phyloP scores from a whole-genome alignment of 2,888 invertebrate species.

The Drepanosiphum platanoidis region DNA sequence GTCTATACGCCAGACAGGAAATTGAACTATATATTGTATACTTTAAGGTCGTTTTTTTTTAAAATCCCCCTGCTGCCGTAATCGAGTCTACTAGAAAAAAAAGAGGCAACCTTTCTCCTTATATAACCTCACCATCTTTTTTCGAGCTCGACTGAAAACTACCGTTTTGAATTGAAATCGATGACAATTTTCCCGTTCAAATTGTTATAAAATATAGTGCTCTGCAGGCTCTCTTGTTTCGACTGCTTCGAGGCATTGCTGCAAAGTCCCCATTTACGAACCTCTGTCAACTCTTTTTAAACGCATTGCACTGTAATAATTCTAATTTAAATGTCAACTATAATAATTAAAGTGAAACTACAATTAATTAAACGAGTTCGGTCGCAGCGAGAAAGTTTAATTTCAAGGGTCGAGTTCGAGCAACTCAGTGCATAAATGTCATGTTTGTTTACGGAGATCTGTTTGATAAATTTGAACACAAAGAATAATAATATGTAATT shows the following conservation, averaged over 20 bases:
- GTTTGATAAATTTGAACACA: background rate
- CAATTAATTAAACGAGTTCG: background rate
- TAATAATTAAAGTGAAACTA: background rate
- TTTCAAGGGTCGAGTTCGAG: background rate
- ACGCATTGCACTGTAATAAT: background rate
- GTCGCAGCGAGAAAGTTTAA: background rate
- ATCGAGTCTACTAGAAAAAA: background rate
- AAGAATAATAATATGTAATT: background rate
- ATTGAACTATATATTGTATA: background rate
- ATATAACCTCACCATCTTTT: too few relatives aligned
- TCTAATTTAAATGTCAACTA: background rate
- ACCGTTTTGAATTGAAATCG: too few relatives aligned
- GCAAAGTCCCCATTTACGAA: background rate
- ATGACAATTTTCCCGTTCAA: background rate
- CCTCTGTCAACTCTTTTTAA: background rate
- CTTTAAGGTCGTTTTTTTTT: background rate
- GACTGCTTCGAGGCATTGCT: background rate
- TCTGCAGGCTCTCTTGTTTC: too few relatives aligned
- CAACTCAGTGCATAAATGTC: background rate
- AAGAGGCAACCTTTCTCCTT: too few relatives aligned
- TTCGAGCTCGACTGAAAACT: too few relatives aligned
- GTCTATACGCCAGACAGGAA: background rate
- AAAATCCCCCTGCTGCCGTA: too few relatives aligned
- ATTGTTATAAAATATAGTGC: background rate
- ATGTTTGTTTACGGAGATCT: background rate